Evolutionary conservation across 2,797 vertebrate species (phyloP).

Genomic region (Tauraco hartlaubi): DNA sequence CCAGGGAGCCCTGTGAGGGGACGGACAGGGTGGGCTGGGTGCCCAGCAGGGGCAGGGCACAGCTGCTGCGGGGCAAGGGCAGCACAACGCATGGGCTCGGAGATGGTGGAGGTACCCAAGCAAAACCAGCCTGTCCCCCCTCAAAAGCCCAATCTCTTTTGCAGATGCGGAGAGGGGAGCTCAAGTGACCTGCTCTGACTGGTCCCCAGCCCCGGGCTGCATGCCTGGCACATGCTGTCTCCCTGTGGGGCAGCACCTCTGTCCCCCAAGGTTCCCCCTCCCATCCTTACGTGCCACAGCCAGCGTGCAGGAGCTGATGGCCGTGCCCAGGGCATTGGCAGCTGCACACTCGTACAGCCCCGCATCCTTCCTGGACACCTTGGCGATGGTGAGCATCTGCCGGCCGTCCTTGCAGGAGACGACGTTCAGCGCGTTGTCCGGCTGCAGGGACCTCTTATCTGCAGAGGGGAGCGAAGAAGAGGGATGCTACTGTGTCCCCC

Average conservation of each 20-base stretch:
- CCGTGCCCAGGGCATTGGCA: slow-evolving; percentile 88
- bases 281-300: slow-evolving; percentile 92
- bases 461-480: neutral
- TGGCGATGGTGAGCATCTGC: slow-evolving; percentile 94
- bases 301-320: slow-evolving; percentile 92
- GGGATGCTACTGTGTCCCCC: neutral
- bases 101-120: neutral
- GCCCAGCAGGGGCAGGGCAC: neutral
- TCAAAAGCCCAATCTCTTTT: neutral
- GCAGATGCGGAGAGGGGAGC: neutral
- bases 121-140: neutral
- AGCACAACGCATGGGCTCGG: neutral
- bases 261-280: neutral
- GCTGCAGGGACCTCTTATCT: slow-evolving; percentile 92
- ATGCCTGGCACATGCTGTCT: neutral
- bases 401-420: slow-evolving; percentile 94
- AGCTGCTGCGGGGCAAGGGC: neutral
- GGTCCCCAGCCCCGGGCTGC: fast-evolving
- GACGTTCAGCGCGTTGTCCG: slow-evolving; percentile 88
- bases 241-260: neutral
- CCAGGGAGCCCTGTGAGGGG: slow-evolving; percentile 87
- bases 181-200: neutral
- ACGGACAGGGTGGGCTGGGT: neutral
- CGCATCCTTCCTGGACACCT: slow-evolving; percentile 90
- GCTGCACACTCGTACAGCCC: slow-evolving; percentile 97